A percentile compares a stretch with the other conserved stretches of the same genome.
These are phyloP conservation scores for Riparia riparia DNA, from an alignment of 2,113 vertebrate genomes.

Conservation along the genomic window DNA sequence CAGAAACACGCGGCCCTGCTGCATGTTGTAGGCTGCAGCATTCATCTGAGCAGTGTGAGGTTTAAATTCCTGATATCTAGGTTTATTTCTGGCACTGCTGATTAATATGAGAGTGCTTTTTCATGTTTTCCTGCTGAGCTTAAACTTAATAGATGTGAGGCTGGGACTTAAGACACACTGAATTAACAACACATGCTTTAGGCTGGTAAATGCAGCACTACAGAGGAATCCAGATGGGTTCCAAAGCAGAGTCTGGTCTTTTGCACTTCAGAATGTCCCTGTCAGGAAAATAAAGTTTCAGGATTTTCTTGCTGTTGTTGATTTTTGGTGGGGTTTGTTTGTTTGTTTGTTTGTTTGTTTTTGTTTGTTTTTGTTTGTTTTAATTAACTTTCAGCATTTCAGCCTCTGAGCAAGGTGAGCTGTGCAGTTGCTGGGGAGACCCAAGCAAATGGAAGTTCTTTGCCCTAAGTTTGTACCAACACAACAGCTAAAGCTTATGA, in stretches of 20 bases:
- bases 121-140: constrained; percentile 38
- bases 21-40: constrained; percentile 38
- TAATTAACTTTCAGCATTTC: constrained; percentile 1
- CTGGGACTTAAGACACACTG: background rate
- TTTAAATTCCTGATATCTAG: constrained; percentile 43
- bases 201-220: constrained; percentile 29
- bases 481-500: constrained; percentile 42
- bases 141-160: constrained; percentile 15
- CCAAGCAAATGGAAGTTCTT: constrained; percentile 41
- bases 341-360: background rate
- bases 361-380: background rate
- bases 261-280: constrained; percentile 33
- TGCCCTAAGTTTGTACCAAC: constrained; percentile 53
- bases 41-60: constrained; percentile 40
- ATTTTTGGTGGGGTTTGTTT: background rate
- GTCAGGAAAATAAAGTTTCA: background rate
- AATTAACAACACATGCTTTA: constrained; percentile 36
- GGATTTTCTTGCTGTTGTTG: background rate
- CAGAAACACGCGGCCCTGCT: constrained; percentile 12
- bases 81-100: constrained; percentile 31
- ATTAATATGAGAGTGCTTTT: constrained; percentile 42
- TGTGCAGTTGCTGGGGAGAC: background rate
- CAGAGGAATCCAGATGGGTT: constrained; percentile 17
- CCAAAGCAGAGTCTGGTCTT: background rate
- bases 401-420: constrained; percentile 18